Evolutionary conservation across 1,140 invertebrate species (phyloP), one percentile per base, ranked within the genome.

Genomic region (Ectropis grisescens): DNA sequence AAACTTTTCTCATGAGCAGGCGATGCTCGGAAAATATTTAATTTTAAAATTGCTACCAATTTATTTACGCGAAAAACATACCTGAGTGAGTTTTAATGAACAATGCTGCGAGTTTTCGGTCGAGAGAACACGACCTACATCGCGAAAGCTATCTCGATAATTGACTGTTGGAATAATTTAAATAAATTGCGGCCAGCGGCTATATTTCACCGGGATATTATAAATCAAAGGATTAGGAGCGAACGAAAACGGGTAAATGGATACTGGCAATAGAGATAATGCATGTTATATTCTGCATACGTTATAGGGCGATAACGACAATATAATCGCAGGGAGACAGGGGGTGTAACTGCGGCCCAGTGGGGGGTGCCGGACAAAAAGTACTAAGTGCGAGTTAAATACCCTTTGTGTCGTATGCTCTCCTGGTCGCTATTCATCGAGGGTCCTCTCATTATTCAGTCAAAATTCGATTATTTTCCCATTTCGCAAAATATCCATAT

Each of bases 401-500:
- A 80, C 75, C 75, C 75, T 74, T 76, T 80, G 71, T 79, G 62
- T 67, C 48, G 57, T 48, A 51, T 50, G 38, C 55, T 65, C 58
- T 66, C 65, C 66, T 72, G 62, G 33, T 55, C 61, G 46, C 57
- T 57, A 70, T 68, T 67, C 66, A 67, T 65, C 60, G 58, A 50
- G 67, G 70, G 67, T 54, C 64, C 64, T 60, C 69, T 78, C 72
- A 80, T 80, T 80, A 80, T 80, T 80, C 72, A 80, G 66, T 57
- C 51, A 55, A 75, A 78, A 80, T 80, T 80, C 60, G 75, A 80
- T 80, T 80, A 80, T 80, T 68, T 80, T 75, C 72, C 75, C 75
- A 78, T 80, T 80, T 72, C 55, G 47, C 56, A 75, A 69, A 75
- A 80, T 80, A 80, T 76, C 71, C 68, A 80, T 78, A 75, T 70